Conservation (phyloP, 37 sponge, comb jelly and placozoan species). For the Beroe ovata region DNA sequence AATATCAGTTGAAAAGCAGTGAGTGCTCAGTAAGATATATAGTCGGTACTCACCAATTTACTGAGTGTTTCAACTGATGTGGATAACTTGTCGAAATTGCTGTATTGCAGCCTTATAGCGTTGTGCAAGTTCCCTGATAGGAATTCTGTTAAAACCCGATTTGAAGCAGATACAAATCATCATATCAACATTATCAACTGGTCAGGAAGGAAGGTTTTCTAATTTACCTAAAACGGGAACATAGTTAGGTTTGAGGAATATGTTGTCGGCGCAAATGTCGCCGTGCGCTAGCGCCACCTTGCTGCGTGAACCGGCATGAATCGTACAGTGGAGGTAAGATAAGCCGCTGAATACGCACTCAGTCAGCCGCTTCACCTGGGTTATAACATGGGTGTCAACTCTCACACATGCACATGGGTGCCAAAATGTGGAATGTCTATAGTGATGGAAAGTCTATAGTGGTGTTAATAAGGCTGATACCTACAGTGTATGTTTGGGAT, state of each 20-base stretch:
- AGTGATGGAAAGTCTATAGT: too few relatives aligned
- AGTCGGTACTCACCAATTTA: conserved; percentile 59
- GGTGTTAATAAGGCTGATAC: too few relatives aligned
- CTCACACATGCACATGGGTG: too few relatives aligned
- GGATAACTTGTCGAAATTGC: conserved; percentile 31
- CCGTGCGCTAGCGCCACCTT: conserved; percentile 44
- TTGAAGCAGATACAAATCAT: too few relatives aligned
- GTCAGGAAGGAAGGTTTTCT: not conserved
- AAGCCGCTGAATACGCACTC: conserved; percentile 51
- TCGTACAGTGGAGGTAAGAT: conserved; percentile 37
- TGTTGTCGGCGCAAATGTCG: conserved; percentile 3
- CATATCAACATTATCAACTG: too few relatives aligned
- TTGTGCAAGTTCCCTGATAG: conserved; percentile 38
- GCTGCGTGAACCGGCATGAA: conserved; percentile 15
- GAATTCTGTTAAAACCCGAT: too few relatives aligned
- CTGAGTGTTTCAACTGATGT: conserved; percentile 51
- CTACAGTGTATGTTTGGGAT: too few relatives aligned
- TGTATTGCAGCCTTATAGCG: conserved; percentile 38
- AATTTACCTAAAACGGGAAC: conserved; percentile 54
- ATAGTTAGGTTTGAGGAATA: conserved; percentile 56
- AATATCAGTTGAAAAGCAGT: too few relatives aligned
- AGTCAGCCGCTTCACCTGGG: conserved; percentile 26
- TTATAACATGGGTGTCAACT: not conserved
- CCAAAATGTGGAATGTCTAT: too few relatives aligned
- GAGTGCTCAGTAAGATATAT: too few relatives aligned